Evolutionary conservation across 2,113 vertebrate genomes (phyloP).

Genomic region (Pterocles gutturalis): DNA sequence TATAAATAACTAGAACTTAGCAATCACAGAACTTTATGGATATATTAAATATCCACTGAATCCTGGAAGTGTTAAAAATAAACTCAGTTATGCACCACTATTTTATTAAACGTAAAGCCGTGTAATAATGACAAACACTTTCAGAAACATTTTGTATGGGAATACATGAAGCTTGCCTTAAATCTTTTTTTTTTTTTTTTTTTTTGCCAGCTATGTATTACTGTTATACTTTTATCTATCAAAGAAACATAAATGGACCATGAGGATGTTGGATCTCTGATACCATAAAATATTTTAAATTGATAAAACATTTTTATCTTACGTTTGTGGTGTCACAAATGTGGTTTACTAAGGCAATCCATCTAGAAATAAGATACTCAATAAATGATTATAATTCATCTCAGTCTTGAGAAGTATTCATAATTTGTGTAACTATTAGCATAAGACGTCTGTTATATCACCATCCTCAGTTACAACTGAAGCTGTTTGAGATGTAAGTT

Average conservation of each 20-base stretch:
- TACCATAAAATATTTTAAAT: not conserved
- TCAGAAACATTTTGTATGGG: not conserved
- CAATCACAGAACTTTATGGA: not conserved
- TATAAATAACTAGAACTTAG: not conserved
- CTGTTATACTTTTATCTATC: not conserved
- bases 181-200: not conserved
- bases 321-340: not conserved
- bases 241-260: not conserved
- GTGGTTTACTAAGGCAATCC: not conserved
- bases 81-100: not conserved
- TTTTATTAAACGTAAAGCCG: not conserved
- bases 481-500: not conserved
- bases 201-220: not conserved
- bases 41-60: not conserved
- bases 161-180: not conserved
- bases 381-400: not conserved
- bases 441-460: not conserved
- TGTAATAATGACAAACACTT: not conserved
- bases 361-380: not conserved
- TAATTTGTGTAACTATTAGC: conserved; percentile 29
- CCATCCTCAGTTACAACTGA: not conserved
- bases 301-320: not conserved
- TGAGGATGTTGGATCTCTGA: not conserved
- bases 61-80: not conserved
- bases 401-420: not conserved